A percentile compares a stretch with the other conserved stretches of the same genome.
phyloP scores from a whole-genome alignment of 64 coral and sea anemone genomes.

The Orbicella faveolata region DNA sequence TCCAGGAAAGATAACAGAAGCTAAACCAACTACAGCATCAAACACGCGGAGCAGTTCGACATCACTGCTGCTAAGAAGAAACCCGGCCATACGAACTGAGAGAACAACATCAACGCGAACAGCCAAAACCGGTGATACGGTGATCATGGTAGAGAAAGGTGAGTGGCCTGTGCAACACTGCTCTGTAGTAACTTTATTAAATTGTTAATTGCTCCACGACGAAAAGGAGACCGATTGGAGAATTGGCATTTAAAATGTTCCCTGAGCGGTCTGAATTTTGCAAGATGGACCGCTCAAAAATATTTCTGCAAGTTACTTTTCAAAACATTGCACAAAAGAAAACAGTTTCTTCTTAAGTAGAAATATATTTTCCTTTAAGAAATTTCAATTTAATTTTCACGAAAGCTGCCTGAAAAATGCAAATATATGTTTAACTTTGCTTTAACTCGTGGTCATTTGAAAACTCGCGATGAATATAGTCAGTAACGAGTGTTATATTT shows the following conservation, averaged over 20 bases:
- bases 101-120: not conserved
- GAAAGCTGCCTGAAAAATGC: too few relatives aligned
- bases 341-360: too few relatives aligned
- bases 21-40: not conserved
- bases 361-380: too few relatives aligned
- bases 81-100: not conserved
- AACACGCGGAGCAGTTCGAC: not conserved
- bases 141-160: constrained; percentile 26
- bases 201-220: not conserved
- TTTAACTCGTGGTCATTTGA: too few relatives aligned
- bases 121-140: not conserved
- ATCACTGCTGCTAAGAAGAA: not conserved
- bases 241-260: not conserved
- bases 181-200: not conserved
- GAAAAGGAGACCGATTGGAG: not conserved
- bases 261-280: too few relatives aligned
- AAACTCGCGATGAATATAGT: too few relatives aligned
- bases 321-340: too few relatives aligned
- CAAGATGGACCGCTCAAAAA: too few relatives aligned
- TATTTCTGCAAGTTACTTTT: too few relatives aligned
- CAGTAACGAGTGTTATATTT: too few relatives aligned
- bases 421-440: too few relatives aligned
- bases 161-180: not conserved
- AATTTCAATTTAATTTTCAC: too few relatives aligned
- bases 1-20: not conserved